Percentiles rank a stretch among this genome's conserved stretches.
These are phyloP conservation scores for Aphelocoma coerulescens DNA, from an alignment of 2,113 vertebrate genomes.

Conservation along the genomic window DNA sequence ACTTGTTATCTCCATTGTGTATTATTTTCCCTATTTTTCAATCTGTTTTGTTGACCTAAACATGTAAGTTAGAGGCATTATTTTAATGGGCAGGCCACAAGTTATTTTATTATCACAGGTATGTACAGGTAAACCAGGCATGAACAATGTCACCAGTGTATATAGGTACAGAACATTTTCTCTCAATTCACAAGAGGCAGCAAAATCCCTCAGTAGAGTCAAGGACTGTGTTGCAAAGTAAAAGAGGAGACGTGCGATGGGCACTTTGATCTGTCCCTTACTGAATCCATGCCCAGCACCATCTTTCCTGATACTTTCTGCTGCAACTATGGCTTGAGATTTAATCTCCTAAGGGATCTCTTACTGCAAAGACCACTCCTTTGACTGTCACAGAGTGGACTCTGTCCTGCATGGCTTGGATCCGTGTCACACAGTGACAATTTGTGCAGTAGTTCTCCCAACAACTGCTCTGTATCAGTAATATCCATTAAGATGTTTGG, in stretches of 20 bases:
- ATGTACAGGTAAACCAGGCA: neutral
- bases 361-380: neutral
- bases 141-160: neutral
- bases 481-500: neutral
- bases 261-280: neutral
- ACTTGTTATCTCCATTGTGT: neutral
- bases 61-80: neutral
- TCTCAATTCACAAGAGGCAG: neutral
- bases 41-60: neutral
- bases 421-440: neutral
- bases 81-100: neutral
- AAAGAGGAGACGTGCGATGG: neutral
- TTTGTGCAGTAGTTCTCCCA: neutral
- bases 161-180: neutral
- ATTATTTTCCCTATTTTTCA: neutral
- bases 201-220: neutral
- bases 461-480: neutral
- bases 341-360: neutral
- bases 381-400: neutral
- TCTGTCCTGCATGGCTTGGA: neutral
- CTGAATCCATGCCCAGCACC: neutral
- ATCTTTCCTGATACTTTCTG: neutral
- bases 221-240: neutral
- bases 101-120: neutral
- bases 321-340: neutral